Percentiles rank a stretch among this genome's conserved stretches.
These are phyloP conservation scores for Gavia stellata DNA, from an alignment of 2,113 vertebrate genomes.

Conservation along the genomic window DNA sequence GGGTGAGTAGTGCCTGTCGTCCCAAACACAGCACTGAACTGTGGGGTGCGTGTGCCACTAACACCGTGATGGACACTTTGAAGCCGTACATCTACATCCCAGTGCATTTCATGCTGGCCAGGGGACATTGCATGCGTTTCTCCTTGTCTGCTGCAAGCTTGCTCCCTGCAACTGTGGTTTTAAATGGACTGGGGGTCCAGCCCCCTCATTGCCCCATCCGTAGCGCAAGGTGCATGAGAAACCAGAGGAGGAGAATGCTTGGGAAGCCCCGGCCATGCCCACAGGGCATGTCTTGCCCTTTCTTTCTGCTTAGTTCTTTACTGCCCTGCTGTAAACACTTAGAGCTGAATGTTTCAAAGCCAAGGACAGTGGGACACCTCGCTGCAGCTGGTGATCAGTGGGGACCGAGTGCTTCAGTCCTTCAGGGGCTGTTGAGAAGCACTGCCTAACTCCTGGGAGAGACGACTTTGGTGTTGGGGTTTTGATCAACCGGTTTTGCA, in stretches of 20 bases:
- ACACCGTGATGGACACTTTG: accelerated
- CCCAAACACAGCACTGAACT: too few species aligned
- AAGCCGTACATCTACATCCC: not conserved
- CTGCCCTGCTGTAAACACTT: not conserved
- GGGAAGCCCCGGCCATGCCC: not conserved
- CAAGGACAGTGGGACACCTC: not conserved
- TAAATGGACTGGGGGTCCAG: not conserved
- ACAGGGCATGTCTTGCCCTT: not conserved
- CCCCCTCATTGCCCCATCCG: accelerated
- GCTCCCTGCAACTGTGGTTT: not conserved
- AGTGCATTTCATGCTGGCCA: accelerated
- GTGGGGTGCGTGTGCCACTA: too few species aligned
- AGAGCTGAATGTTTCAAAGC: not conserved
- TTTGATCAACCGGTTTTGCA: not conserved
- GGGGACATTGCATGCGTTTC: not conserved
- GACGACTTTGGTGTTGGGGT: not conserved
- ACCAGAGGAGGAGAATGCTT: not conserved
- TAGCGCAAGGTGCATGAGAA: not conserved
- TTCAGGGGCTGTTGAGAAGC: not conserved
- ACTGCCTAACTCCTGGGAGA: not conserved
- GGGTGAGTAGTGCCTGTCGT: not conserved
- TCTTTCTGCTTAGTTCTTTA: not conserved
- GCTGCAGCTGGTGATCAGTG: not conserved
- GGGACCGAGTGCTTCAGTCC: not conserved
- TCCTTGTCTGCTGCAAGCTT: not conserved